phyloP scores from a whole-genome alignment of 1,140 invertebrate genomes.

The Cotesia glomerata region DNA sequence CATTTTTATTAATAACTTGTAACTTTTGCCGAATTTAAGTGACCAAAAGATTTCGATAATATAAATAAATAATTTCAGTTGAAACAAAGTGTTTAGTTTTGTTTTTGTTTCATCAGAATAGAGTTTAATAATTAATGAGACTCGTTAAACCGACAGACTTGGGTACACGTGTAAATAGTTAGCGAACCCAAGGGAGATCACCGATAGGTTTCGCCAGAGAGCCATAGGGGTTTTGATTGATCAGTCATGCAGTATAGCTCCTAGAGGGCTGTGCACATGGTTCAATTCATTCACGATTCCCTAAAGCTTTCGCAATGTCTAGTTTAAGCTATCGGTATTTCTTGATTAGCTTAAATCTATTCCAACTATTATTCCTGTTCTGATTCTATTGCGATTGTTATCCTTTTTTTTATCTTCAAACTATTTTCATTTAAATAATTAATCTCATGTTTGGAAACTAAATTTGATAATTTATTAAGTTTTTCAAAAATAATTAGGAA shows the following conservation, averaged over 20 bases:
- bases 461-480: no score
- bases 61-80: no score
- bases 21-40: background rate
- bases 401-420: background rate
- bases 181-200: slow-evolving; percentile 17
- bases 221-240: slow-evolving; percentile 21
- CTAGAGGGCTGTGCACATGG: background rate
- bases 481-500: no score
- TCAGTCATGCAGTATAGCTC: slow-evolving; percentile 6
- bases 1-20: background rate
- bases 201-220: slow-evolving; percentile 8
- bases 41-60: no score
- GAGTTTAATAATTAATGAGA: slow-evolving; percentile 8
- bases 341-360: background rate
- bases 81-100: no score
- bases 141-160: slow-evolving; percentile 7
- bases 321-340: background rate
- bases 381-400: background rate
- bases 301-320: slow-evolving; percentile 8
- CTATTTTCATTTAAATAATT: background rate
- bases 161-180: slow-evolving; percentile 19
- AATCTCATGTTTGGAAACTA: background rate
- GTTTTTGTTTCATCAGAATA: background rate
- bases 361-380: background rate
- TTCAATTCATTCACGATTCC: slow-evolving; percentile 2